A percentile compares a stretch with the other conserved stretches of the same genome.
These are phyloP conservation scores for Phytoseiulus persimilis DNA, from an alignment of 2,888 invertebrate genomes.

Conservation along the genomic window DNA sequence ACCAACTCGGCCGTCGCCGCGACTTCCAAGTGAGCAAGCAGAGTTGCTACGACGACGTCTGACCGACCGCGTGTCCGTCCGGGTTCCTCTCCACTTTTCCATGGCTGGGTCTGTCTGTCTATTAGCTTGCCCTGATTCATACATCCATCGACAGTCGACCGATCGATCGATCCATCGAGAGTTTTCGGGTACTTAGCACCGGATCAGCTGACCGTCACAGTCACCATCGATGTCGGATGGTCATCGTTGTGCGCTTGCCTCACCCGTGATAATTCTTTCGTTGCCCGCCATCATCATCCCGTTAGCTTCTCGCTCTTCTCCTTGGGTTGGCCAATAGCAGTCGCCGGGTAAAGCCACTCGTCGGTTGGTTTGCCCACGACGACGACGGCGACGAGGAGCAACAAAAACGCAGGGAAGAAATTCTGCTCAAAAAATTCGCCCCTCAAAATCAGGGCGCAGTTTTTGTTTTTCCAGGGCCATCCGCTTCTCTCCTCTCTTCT, in stretches of 20 bases:
- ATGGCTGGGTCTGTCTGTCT: no score
- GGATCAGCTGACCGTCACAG: not conserved
- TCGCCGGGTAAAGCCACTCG: not conserved
- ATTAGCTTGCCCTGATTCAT: not conserved
- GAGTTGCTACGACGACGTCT: not conserved
- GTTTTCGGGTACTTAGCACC: not conserved
- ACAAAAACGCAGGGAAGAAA: not conserved
- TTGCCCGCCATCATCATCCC: not conserved
- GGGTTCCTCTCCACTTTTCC: no score
- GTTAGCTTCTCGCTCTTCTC: not conserved
- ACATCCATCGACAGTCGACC: not conserved
- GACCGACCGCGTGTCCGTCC: not conserved
- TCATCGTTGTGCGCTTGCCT: not conserved
- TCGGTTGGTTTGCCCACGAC: not conserved
- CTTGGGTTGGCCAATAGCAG: not conserved
- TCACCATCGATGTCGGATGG: not conserved
- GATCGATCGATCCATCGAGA: not conserved
- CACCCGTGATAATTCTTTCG: not conserved
- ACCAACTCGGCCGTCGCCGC: not conserved
- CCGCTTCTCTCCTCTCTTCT: not conserved
- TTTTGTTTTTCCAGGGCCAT: not conserved
- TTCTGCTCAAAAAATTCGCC: not conserved
- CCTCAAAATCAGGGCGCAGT: slow-evolving; percentile 5
- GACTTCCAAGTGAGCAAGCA: not conserved
- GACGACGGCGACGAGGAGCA: not conserved